phyloP scores from a whole-genome alignment of 2,113 vertebrate genomes.

The Spheniscus mendiculus region DNA sequence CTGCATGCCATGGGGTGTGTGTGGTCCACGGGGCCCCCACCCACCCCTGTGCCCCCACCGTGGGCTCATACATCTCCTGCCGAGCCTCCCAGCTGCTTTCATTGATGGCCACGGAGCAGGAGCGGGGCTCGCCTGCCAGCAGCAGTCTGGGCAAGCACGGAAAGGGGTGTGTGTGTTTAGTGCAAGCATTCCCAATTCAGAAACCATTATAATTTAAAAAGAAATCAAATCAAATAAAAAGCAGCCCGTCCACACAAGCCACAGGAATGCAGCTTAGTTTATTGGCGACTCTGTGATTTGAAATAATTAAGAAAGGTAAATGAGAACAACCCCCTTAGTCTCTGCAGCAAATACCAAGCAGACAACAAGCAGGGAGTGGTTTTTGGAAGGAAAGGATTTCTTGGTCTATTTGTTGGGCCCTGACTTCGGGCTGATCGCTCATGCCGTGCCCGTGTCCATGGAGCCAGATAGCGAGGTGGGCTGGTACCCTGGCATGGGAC shows the following conservation, averaged over 20 bases:
- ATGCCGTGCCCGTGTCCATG: not conserved
- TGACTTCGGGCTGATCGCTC: not conserved
- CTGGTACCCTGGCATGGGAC: not conserved
- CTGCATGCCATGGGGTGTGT: rapidly evolving
- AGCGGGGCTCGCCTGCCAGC: not conserved
- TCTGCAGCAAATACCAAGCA: not conserved
- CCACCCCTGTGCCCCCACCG: rapidly evolving
- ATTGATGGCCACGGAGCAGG: not conserved
- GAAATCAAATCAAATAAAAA: slow-evolving; percentile 6
- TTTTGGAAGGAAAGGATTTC: not conserved
- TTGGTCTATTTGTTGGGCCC: not conserved
- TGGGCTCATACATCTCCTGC: not conserved
- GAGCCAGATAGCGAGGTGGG: not conserved
- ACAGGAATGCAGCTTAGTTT: slow-evolving; percentile 26
- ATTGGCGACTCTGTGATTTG: not conserved
- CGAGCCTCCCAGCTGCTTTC: not conserved
- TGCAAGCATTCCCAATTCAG: not conserved
- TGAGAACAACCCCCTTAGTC: not conserved
- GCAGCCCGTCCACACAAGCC: not conserved
- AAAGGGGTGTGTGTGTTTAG: not conserved
- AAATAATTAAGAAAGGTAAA: slow-evolving; percentile 33
- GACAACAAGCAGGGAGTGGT: not conserved
- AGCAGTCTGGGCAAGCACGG: not conserved
- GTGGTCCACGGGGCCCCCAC: not conserved
- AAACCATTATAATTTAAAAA: slow-evolving; percentile 3